Evolutionary conservation across 2,888 invertebrate species (phyloP), one percentile per base, ranked within the genome.

Genomic region (Reticulitermes lucifugus): DNA sequence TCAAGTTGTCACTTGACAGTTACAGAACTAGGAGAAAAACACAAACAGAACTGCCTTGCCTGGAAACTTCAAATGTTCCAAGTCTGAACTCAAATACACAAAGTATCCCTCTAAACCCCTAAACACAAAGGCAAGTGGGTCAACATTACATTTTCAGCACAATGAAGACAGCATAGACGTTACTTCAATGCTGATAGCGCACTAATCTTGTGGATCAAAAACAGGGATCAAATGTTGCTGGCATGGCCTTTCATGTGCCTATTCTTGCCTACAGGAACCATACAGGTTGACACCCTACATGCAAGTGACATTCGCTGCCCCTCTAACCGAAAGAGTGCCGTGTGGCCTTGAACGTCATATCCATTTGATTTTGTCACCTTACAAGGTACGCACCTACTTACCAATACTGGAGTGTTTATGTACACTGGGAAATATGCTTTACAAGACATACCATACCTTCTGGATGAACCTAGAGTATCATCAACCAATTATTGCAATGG

Each of bases 391-490:
- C 84, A 85, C 83, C 83, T 85, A 85, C 86, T 84, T 86, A 85
- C 87, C 86, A 86, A 87, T 29, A 46, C 77, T 77, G 77, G 22
- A 35, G 77, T 46, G 10, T 41, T 46, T 21, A 81, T 41, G 41
- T 25, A 81, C 65, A 81, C 46, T 22, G 70, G 65, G 9, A 41
- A 81, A 43, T 70, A 81, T 65, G 70, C 65, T 81, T 79, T 79
- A 65, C 65, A 81, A n/a, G 79, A 55, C 71, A 79, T 85, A 86
- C 85, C 83, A 73, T 86, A 86, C 86, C 86, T 86, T 65, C 83
- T 77, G 73, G 83, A 75, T 83, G 85, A 60, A 85, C 82, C 80
- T 79, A 65, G 71, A 77, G 77, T 77, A 46, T 77, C 65, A 25
- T 79, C 51, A 86, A 84, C 83, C 86, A 86, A 86, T 83, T 70